phyloP scores from a whole-genome alignment of 2,888 invertebrate genomes.

The Acleris cristana region DNA sequence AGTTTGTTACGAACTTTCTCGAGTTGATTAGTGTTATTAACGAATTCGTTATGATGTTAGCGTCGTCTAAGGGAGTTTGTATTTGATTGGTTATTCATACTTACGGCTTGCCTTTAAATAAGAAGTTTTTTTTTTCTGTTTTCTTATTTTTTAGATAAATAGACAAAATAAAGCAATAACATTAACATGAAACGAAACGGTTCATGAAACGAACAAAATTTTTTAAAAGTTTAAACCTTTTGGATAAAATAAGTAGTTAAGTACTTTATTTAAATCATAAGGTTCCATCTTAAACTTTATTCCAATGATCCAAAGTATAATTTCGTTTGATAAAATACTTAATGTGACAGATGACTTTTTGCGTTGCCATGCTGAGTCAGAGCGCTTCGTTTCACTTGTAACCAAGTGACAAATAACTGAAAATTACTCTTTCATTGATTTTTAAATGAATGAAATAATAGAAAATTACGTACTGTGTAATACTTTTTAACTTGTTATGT shows the following conservation, averaged over 20 bases:
- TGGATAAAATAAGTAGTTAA: background rate
- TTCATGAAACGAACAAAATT: no score
- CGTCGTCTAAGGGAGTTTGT: background rate
- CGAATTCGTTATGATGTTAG: constrained; percentile 18
- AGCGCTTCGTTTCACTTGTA: constrained; percentile 38
- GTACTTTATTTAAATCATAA: background rate
- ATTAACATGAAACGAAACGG: no score
- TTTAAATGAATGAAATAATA: background rate
- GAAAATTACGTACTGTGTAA: no score
- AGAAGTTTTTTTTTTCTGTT: no score
- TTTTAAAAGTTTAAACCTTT: no score
- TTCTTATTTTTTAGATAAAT: no score
- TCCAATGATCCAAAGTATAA: constrained; percentile 27
- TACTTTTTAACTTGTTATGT: no score
- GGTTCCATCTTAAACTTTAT: background rate
- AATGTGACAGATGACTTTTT: constrained; percentile 44
- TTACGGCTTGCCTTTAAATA: no score
- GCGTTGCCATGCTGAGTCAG: constrained; percentile 50
- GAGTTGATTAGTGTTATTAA: constrained; percentile 16
- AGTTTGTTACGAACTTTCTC: constrained; percentile 27
- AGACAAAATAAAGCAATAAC: no score
- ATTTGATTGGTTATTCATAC: background rate
- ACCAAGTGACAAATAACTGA: background rate
- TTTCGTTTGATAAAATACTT: constrained; percentile 10
- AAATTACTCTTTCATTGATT: background rate